A percentile compares a stretch with the other conserved stretches of the same genome.
phyloP scores from a whole-genome alignment of 2,888 invertebrate genomes.

The Yponomeuta plumbellus region DNA sequence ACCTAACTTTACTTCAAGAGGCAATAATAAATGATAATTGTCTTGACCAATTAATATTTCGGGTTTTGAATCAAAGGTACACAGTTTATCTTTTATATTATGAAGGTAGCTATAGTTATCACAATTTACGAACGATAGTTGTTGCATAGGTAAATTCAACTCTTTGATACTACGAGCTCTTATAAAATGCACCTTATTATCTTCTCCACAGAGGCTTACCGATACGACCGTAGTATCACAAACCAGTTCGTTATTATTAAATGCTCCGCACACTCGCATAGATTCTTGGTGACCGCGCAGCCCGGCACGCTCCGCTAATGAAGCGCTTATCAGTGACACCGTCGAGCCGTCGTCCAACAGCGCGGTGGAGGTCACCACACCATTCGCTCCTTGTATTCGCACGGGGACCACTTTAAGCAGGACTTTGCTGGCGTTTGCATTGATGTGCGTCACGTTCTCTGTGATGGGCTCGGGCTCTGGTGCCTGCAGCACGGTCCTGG shows the following conservation, averaged over 20 bases:
- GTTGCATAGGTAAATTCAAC: slow-evolving; percentile 27
- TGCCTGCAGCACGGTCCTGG: not conserved
- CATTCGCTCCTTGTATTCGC: slow-evolving; percentile 25
- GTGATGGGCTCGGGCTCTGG: not conserved
- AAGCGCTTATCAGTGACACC: slow-evolving; percentile 25
- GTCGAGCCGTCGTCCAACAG: slow-evolving; percentile 31
- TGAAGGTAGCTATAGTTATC: slow-evolving; percentile 18
- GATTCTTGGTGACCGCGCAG: slow-evolving; percentile 23
- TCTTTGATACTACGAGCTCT: slow-evolving; percentile 25
- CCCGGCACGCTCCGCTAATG: slow-evolving; percentile 23
- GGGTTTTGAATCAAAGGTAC: slow-evolving; percentile 20
- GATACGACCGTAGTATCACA: slow-evolving; percentile 22
- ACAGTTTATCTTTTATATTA: slow-evolving; percentile 20
- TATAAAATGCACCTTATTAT: slow-evolving; percentile 21
- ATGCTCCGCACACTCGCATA: slow-evolving; percentile 28
- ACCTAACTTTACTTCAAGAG: slow-evolving; percentile 6
- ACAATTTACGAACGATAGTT: slow-evolving; percentile 20
- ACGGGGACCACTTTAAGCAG: slow-evolving; percentile 27
- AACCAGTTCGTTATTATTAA: slow-evolving; percentile 21
- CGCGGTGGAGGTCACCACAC: slow-evolving; percentile 22
- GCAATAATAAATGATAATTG: slow-evolving; percentile 15
- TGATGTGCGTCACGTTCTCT: slow-evolving; percentile 17
- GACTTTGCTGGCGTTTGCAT: slow-evolving; percentile 17
- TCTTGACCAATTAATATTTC: slow-evolving; percentile 31
- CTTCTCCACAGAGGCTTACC: slow-evolving; percentile 20